Conservation (phyloP, 2,888 invertebrate genomes). For the Dasysyrphus albostriatus region DNA sequence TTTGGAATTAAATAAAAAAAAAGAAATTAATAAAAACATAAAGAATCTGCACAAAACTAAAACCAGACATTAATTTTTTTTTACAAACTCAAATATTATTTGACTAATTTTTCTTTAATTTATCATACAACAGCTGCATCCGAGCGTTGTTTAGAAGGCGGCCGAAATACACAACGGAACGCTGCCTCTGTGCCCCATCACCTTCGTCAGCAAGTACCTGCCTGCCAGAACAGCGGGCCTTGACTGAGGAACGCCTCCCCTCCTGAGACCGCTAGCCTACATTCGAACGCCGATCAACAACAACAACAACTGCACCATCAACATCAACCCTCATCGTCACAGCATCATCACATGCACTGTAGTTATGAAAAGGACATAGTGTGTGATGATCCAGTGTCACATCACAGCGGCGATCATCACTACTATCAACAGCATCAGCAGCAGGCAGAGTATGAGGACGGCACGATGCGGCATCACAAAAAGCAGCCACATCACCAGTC, state of each 20-base stretch:
- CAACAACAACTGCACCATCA: slow-evolving; percentile 77
- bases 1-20: slow-evolving; percentile 37
- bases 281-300: slow-evolving; percentile 79
- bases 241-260: slow-evolving; percentile 89
- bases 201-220: slow-evolving; percentile 85
- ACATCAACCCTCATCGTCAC: slow-evolving; percentile 79
- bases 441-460: slow-evolving; percentile 69
- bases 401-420: slow-evolving; percentile 77
- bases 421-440: slow-evolving; percentile 77
- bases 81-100: background rate
- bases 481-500: slow-evolving; percentile 80
- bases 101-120: slow-evolving; percentile 57
- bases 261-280: slow-evolving; percentile 85
- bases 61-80: slow-evolving; percentile 26
- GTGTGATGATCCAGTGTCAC: slow-evolving; percentile 82
- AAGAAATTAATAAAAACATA: slow-evolving; percentile 48
- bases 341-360: slow-evolving; percentile 82
- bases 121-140: slow-evolving; percentile 88
- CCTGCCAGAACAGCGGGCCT: slow-evolving; percentile 85
- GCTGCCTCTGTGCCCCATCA: slow-evolving; percentile 87
- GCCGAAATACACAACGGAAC: slow-evolving; percentile 87
- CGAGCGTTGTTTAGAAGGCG: slow-evolving; percentile 93
- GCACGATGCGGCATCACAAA: slow-evolving; percentile 73
- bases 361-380: slow-evolving; percentile 83
- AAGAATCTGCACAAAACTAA: slow-evolving; percentile 63